Evolutionary conservation across 1,140 invertebrate genomes (phyloP), one percentile per base, ranked within the genome.

Genomic region (Bicyclus anynana): DNA sequence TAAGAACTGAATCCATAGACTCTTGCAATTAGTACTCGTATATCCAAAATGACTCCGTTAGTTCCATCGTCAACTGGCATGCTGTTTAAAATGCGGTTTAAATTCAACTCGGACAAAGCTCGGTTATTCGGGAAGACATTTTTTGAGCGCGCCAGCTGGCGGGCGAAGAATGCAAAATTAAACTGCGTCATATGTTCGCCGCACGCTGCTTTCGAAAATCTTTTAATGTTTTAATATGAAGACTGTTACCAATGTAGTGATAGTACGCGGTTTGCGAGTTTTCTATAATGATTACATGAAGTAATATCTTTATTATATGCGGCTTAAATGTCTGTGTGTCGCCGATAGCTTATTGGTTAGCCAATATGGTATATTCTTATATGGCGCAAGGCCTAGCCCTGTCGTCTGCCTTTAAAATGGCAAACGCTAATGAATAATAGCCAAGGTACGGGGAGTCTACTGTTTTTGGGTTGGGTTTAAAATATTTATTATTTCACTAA

Each of bases 141-240:
- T 47, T 47, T 47, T 47, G 44, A n/a, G 5, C 9, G 44, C 44
- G 44, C 4, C 44, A 47, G 44, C 26, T 27, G 44, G 44, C 44
- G 21, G 44, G 44, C 44, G 44, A 47, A 47, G 44, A 47, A 47
- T 47, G 44, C 21, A 47, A 47, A 47, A 47, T 47, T 47, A 47
- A 47, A 47, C 26, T 47, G 44, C 44, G 44, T 23, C 44, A 47
- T 47, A 21, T 47, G 44, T 47, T 10, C 21, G 44, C 21, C 17
- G 44, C 44, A 27, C 44, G 21, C 44, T 26, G 44, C 23, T 47
- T 47, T 47, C 0, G 44, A 2, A 9, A 20, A 13, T 17, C 17
- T 47, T 47, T 47, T 26, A 47, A 47, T 47, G 44, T 47, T 44
- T 20, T 44, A 44, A 21, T 44, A 44, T 16, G 40, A 21, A 44